These are phyloP conservation scores for Thamnaconus septentrionalis DNA, from an alignment of 2,113 vertebrate genomes.

Conservation along the genomic window DNA sequence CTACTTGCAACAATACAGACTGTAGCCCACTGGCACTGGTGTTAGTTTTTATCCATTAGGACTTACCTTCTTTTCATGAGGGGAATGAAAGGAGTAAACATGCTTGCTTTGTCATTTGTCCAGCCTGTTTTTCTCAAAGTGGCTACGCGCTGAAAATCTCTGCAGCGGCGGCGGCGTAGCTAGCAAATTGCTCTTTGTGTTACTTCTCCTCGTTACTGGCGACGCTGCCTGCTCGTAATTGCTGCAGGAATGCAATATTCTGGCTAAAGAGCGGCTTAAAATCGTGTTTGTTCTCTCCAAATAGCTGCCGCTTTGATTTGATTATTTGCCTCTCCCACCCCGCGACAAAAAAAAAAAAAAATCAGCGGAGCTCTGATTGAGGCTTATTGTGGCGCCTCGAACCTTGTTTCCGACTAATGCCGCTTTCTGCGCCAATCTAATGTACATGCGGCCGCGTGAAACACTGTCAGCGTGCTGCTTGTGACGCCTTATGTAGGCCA, in stretches of 20 bases:
- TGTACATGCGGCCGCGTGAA: constrained; percentile 49
- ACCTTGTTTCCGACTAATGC: constrained; percentile 24
- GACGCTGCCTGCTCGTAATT: constrained; percentile 46
- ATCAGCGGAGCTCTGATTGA: constrained; percentile 37
- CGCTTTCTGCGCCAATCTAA: constrained; percentile 42
- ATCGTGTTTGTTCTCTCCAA: constrained; percentile 50
- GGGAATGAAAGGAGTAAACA: constrained; percentile 20
- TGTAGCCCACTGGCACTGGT: no score
- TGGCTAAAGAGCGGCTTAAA: constrained; percentile 47
- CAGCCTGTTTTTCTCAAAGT: constrained; percentile 46
- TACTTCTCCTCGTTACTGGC: constrained; percentile 43
- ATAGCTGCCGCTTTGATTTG: constrained; percentile 59
- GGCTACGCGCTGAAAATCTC: constrained; percentile 21
- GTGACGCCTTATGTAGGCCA: constrained; percentile 69
- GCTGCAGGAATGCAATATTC: constrained; percentile 51
- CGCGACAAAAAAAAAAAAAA: constrained; percentile 11
- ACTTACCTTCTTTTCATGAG: constrained; percentile 5
- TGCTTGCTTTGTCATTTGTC: constrained; percentile 39
- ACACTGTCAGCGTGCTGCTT: constrained; percentile 33
- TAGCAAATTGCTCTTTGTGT: constrained; percentile 55
- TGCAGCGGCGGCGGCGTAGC: not conserved
- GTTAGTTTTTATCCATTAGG: not conserved
- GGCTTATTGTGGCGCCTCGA: constrained; percentile 34
- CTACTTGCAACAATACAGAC: no score
- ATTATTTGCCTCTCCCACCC: constrained; percentile 32